These are phyloP conservation scores for Drosophila mauritiana DNA, from an alignment of 1,140 invertebrate genomes.

Conservation along the genomic window DNA sequence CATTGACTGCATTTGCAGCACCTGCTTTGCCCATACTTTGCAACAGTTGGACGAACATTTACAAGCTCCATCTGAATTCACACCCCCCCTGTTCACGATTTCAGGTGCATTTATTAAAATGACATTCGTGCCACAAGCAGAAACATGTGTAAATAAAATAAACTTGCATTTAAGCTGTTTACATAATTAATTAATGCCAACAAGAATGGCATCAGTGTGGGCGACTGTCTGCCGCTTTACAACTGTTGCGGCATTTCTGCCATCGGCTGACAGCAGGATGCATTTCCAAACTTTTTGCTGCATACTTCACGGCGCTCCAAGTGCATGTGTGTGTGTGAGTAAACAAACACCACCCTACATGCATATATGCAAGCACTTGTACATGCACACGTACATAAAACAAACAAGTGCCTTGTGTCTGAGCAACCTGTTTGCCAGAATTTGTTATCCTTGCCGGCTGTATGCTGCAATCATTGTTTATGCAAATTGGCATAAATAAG, in stretches of 20 bases:
- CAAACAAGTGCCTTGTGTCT: constrained; percentile 31
- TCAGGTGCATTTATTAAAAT: constrained; percentile 47
- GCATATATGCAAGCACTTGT: background rate
- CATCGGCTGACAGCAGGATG: constrained; percentile 25
- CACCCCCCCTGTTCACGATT: background rate
- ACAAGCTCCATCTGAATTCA: background rate
- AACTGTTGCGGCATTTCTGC: background rate
- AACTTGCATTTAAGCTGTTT: constrained; percentile 80
- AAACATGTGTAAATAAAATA: constrained; percentile 81
- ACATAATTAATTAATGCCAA: constrained; percentile 80
- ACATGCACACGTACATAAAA: constrained; percentile 1
- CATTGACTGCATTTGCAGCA: constrained; percentile 38
- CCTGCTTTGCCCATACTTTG: constrained; percentile 4
- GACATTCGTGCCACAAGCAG: constrained; percentile 40
- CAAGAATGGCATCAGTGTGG: constrained; percentile 9
- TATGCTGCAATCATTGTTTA: constrained; percentile 66
- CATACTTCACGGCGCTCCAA: constrained; percentile 35
- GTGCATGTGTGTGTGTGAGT: constrained; percentile 1
- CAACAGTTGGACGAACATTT: background rate
- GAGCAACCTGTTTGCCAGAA: constrained; percentile 43
- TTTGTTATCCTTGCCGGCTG: constrained; percentile 37
- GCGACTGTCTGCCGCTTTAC: background rate
- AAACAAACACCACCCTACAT: background rate
- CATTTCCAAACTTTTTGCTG: constrained; percentile 46
- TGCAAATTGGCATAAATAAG: constrained; percentile 72